phyloP scores from a whole-genome alignment of 1,140 invertebrate genomes.

The Drosophila aff. region DNA sequence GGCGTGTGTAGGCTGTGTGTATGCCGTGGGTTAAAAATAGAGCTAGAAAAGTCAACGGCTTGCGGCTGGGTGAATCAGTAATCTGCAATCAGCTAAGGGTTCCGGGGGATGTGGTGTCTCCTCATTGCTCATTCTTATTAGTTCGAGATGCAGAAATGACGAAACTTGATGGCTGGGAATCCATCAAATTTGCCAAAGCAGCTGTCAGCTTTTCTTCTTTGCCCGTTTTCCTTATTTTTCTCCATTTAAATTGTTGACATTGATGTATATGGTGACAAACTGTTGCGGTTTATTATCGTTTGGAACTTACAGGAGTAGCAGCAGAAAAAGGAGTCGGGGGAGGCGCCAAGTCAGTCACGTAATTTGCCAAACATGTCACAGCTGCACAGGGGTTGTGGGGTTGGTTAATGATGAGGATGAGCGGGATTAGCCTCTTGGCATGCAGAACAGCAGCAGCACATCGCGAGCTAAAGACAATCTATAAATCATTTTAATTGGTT shows the following conservation, averaged over 20 bases:
- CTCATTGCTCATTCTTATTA: constrained; percentile 47
- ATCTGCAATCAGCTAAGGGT: constrained; percentile 41
- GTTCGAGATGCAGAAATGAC: constrained; percentile 55
- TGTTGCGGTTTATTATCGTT: constrained; percentile 65
- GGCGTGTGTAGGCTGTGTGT: constrained; percentile 10
- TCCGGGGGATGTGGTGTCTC: background rate
- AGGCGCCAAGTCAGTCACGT: constrained; percentile 51
- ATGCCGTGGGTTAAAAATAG: constrained; percentile 35
- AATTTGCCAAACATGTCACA: constrained; percentile 63
- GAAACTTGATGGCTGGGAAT: constrained; percentile 49
- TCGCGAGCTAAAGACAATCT: constrained; percentile 41
- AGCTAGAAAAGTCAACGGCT: constrained; percentile 42
- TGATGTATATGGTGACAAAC: constrained; percentile 83
- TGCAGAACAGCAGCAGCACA: constrained; percentile 27
- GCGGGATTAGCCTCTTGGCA: constrained; percentile 6
- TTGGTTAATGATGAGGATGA: constrained; percentile 31
- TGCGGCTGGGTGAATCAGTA: constrained; percentile 40
- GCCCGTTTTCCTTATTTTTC: background rate
- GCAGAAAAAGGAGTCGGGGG: background rate
- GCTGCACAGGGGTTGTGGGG: constrained; percentile 32
- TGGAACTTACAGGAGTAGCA: constrained; percentile 9
- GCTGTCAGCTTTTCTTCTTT: constrained; percentile 18
- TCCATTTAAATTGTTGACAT: constrained; percentile 62
- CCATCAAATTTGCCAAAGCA: constrained; percentile 52
- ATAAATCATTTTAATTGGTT: constrained; percentile 78